These are phyloP conservation scores for Athene cunicularia DNA, from an alignment of 2,113 vertebrate genomes.

Conservation along the genomic window DNA sequence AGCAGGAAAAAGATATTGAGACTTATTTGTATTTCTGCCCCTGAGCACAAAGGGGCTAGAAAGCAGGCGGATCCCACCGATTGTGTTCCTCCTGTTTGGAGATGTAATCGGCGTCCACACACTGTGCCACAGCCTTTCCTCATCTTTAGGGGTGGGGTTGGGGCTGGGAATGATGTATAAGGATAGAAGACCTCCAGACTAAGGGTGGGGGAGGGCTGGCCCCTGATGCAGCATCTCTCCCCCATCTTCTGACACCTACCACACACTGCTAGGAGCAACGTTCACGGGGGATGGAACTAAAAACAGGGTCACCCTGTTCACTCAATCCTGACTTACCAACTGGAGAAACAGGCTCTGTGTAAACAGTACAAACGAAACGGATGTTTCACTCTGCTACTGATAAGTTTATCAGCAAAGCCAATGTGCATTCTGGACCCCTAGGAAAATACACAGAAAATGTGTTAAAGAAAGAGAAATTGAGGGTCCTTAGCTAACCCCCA, in stretches of 20 bases:
- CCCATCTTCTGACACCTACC: background rate
- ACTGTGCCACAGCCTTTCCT: slow-evolving; percentile 43
- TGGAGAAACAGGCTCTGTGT: background rate
- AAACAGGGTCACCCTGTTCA: background rate
- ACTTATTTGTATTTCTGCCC: slow-evolving; percentile 63
- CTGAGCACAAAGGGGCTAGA: slow-evolving; percentile 56
- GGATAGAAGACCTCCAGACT: background rate
- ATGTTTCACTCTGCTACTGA: background rate
- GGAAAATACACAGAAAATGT: slow-evolving; percentile 3
- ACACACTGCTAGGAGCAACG: rapidly evolving
- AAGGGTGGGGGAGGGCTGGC: background rate
- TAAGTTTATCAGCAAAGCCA: slow-evolving; percentile 45
- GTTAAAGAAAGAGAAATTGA: background rate
- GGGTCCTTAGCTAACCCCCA: slow-evolving; percentile 10
- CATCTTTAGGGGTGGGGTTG: slow-evolving; percentile 5
- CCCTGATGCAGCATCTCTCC: background rate
- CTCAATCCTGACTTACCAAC: background rate
- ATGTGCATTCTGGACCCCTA: background rate
- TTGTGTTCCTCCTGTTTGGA: slow-evolving; percentile 60
- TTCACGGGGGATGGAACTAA: background rate
- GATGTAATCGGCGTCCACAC: slow-evolving; percentile 33
- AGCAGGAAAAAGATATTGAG: slow-evolving; percentile 60
- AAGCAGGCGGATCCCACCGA: slow-evolving; percentile 47
- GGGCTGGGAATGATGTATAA: background rate
- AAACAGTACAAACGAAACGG: background rate